phyloP scores from a whole-genome alignment of 2,113 vertebrate genomes.

The Falco punctatus region DNA sequence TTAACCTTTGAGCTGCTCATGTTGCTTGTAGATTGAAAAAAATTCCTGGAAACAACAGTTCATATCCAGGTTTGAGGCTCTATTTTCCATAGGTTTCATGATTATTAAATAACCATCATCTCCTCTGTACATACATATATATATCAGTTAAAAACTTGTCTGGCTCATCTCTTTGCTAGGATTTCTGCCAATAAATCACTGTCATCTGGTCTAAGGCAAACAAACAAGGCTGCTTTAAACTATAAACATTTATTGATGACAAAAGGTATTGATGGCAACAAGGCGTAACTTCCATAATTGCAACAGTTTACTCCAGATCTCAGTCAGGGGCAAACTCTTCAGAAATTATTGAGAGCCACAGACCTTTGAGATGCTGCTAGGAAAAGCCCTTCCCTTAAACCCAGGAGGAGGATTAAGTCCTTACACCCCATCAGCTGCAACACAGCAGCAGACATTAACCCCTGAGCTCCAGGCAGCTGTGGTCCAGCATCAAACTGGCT shows the following conservation, averaged over 20 bases:
- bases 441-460: slow-evolving; percentile 5
- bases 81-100: not conserved
- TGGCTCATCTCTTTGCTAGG: slow-evolving; percentile 32
- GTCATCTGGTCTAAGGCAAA: slow-evolving; percentile 18
- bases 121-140: not conserved
- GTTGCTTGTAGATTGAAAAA: not conserved
- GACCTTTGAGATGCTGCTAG: not conserved
- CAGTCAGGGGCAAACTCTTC: not conserved
- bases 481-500: fast-evolving
- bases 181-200: slow-evolving; percentile 49
- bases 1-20: not conserved
- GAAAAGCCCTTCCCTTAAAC: not conserved
- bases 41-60: not conserved
- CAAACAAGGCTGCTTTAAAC: slow-evolving; percentile 29
- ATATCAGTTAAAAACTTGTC: not conserved
- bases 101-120: not conserved
- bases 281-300: not conserved
- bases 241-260: slow-evolving; percentile 18
- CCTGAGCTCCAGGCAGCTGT: not conserved
- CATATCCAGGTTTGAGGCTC: not conserved
- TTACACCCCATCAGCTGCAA: not conserved
- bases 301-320: not conserved
- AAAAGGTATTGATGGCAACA: not conserved
- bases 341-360: not conserved
- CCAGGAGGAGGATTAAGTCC: not conserved